Conservation (phyloP, 2,113 vertebrate species). For the Cepphus grylle region DNA sequence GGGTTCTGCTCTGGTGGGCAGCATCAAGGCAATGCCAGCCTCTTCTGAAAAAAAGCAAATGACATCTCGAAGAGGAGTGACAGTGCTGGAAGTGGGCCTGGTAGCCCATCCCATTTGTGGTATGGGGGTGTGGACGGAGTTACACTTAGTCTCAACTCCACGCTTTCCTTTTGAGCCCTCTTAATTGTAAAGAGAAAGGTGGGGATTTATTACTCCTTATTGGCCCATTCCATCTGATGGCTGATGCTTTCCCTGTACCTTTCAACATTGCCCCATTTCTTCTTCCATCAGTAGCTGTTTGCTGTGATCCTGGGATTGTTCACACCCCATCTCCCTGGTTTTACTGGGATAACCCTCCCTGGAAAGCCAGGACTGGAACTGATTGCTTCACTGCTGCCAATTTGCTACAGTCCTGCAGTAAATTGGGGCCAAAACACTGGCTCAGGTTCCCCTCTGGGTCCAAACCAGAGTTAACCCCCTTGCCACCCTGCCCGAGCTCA, state of each 20-base stretch:
- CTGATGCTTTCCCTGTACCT: neutral
- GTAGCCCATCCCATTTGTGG: neutral
- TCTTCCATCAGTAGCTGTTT: neutral
- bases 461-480: fast-evolving
- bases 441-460: neutral
- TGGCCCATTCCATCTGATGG: fast-evolving
- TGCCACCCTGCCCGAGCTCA: neutral
- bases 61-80: neutral
- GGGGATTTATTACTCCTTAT: neutral
- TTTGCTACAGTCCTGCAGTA: neutral
- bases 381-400: neutral
- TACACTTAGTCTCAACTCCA: neutral
- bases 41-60: neutral
- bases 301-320: neutral
- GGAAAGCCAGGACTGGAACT: neutral
- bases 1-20: neutral
- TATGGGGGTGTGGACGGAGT: fast-evolving
- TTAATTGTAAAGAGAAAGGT: neutral
- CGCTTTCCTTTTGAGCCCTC: neutral
- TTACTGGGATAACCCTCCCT: neutral
- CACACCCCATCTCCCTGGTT: fast-evolving
- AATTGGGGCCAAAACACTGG: fast-evolving
- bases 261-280: neutral
- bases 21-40: neutral
- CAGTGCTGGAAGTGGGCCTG: neutral